Conservation (phyloP, 2,888 invertebrate genomes). For the Euplexia lucipara region DNA sequence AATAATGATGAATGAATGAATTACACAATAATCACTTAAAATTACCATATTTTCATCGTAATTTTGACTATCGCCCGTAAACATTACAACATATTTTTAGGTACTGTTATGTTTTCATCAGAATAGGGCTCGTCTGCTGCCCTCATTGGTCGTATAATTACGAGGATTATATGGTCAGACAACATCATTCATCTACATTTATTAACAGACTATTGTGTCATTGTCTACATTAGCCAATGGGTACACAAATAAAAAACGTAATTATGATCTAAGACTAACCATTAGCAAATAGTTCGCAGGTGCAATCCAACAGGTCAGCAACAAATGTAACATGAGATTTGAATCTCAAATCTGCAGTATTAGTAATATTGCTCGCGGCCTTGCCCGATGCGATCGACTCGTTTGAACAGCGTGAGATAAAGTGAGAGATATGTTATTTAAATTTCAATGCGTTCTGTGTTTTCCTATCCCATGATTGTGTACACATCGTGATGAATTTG, state of each 20-base stretch:
- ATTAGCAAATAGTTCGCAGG: constrained; percentile 8
- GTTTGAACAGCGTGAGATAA: constrained; percentile 20
- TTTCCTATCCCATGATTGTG: constrained; percentile 3
- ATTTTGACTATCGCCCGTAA: neutral
- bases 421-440: constrained; percentile 33
- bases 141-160: neutral
- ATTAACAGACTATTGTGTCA: neutral
- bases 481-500: too few species aligned
- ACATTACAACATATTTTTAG: neutral
- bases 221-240: constrained; percentile 17
- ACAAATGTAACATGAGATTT: constrained; percentile 36
- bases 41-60: neutral
- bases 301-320: constrained; percentile 12
- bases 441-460: neutral
- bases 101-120: neutral
- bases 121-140: neutral
- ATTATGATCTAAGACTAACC: constrained; percentile 5
- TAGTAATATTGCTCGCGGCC: constrained; percentile 30
- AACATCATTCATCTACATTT: neutral
- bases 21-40: too few species aligned
- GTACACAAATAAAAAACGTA: constrained; percentile 7
- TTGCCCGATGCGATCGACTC: constrained; percentile 22
- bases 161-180: neutral
- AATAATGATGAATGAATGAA: too few species aligned
- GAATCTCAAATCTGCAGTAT: constrained; percentile 28